Conservation (phyloP, 2,888 invertebrate species). For the Xiphydria camelus region DNA sequence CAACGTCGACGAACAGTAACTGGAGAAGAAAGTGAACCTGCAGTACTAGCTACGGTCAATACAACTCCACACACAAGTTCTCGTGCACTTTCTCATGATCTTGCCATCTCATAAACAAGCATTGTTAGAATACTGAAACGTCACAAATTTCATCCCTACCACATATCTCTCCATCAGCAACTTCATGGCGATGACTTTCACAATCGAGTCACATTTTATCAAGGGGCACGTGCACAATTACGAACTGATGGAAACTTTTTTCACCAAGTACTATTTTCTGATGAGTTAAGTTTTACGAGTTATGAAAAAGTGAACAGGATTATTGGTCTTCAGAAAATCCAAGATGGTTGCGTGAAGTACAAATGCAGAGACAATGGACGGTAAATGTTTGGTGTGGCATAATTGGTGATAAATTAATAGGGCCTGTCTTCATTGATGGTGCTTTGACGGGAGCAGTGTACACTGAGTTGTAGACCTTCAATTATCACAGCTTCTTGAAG, state of each 20-base stretch:
- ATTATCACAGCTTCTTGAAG: conserved; percentile 16
- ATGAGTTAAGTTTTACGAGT: conserved; percentile 15
- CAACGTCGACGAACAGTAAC: no score
- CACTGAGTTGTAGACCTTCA: conserved; percentile 12
- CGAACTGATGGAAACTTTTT: conserved; percentile 12
- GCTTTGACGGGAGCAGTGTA: conserved; percentile 7
- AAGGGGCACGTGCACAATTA: conserved; percentile 17
- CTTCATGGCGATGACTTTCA: conserved; percentile 22
- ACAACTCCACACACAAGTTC: no score
- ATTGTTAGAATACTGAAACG: conserved; percentile 13
- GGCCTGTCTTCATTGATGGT: conserved; percentile 1
- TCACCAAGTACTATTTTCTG: conserved; percentile 13
- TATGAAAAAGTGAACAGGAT: conserved; percentile 10
- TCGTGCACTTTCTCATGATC: no score
- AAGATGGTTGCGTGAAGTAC: conserved; percentile 5
- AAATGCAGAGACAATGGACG: conserved; percentile 9
- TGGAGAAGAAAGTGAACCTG: no score
- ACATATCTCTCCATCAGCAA: conserved; percentile 20
- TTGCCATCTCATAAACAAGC: no score
- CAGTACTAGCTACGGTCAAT: no score
- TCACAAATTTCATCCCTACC: conserved; percentile 22
- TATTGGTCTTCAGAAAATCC: conserved; percentile 13
- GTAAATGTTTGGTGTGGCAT: conserved; percentile 13
- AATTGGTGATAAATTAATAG: conserved; percentile 8
- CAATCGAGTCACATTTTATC: conserved; percentile 20